Percentiles rank a stretch among this genome's conserved stretches.
Conservation (phyloP, 2,888 invertebrate species). For the Lepeophtheirus nordmannii region DNA sequence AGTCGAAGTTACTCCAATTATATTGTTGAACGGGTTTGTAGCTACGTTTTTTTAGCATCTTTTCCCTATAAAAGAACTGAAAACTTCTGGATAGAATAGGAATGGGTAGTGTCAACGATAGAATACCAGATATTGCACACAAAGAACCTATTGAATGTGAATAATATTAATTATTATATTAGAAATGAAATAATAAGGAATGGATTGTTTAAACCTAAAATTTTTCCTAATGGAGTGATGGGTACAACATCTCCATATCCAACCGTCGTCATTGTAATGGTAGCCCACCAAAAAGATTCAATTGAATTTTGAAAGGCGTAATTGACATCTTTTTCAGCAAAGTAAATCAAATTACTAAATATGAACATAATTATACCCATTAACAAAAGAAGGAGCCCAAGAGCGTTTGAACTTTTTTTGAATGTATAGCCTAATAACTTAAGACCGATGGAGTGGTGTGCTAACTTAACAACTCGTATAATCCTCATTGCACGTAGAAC, state of each 20-base stretch:
- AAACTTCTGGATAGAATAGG: background rate
- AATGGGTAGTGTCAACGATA: background rate
- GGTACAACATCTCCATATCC: background rate
- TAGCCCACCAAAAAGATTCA: no score
- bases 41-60: background rate
- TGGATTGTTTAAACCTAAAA: background rate
- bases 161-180: background rate
- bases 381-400: background rate
- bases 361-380: slow-evolving; percentile 2
- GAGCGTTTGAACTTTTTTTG: background rate
- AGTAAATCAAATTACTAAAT: slow-evolving; percentile 1
- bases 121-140: background rate
- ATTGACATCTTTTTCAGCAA: background rate
- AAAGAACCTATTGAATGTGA: background rate
- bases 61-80: background rate
- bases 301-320: background rate
- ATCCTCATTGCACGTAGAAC: background rate
- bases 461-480: background rate
- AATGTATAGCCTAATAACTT: background rate
- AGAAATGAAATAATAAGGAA: background rate
- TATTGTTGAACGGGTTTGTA: no score
- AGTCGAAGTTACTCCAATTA: no score
- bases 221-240: background rate
- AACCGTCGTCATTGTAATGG: background rate
- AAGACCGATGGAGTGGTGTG: background rate